Evolutionary conservation across 2,888 invertebrate species (phyloP), one percentile per base, ranked within the genome.

Genomic region (Amaurobius ferox): DNA sequence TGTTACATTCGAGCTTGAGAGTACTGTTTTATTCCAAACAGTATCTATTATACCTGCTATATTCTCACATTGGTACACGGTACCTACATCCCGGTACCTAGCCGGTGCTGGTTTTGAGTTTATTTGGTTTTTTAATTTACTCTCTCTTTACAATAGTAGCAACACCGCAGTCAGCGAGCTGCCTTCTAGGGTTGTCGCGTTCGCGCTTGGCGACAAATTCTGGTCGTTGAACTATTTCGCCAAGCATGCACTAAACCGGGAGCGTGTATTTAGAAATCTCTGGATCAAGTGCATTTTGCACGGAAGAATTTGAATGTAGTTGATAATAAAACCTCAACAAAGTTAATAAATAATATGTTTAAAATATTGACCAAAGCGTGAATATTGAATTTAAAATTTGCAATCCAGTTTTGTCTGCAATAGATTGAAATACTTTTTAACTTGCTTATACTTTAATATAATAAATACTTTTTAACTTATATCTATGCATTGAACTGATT

Each of bases 111-210:
- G 23, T 23, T 55, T 55, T 16, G 55, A 23, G 55, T 55, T 55
- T 19, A 55, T 55, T 55, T 55, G 55, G 19, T 55, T 68, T 48
- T 81, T 71, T 85, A 81, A 81, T 81, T 81, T 76, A 77, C 64
- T 70, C 76, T 64, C 79, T n/a, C 40, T 81, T 77, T 67, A 71
- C 71, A 66, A 72, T 71, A 64, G 77, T 83, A 72, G 83, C 83
- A 71, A 77, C 83, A 72, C 83, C 83, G 83, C 83, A 85, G 71
- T 85, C 83, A 64, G 81, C 55, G 83, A 71, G 83, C 74, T 48
- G 61, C 28, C 13, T 26, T 0, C 5, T 62, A 77, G 77, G 83
- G 83, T 77, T 85, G 66, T 67, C 23, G 23, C 40, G 28, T 55
- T 30, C 23, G 32, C n/a, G 48, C 40, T 77, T 77, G 83, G 83